Evolutionary conservation across 2,888 invertebrate species (phyloP), one percentile per base, ranked within the genome.

Genomic region (Thera britannica): DNA sequence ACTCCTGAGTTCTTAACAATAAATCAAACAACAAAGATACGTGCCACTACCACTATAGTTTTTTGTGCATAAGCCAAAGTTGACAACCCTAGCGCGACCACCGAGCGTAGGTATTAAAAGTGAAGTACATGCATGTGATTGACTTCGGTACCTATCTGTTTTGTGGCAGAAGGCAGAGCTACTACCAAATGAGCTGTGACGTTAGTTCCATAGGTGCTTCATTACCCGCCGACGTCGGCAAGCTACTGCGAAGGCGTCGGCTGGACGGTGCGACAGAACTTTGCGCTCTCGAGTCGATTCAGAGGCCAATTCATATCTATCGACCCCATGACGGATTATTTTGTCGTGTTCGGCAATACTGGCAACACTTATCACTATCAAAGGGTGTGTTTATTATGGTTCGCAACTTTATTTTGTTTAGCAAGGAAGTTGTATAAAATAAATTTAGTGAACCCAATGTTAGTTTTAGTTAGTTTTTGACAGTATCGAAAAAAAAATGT

Each of bases 191-290:
- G 23, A 23, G 2, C 23, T 12, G 36, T 55, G 54, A 54, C 9
- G 49, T 23, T 38, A 61, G 58, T 59, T 49, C 52, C 23, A 11
- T 67, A 89, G 89, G 97, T 99, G 23, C 97, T 97, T 36, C 99
- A 99, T 94, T 98, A 99, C 94, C 99, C 99, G 23, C 99, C 99
- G 2, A 97, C 98, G 94, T 96, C 97, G 62, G 98, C 98, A 23
- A 96, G 97, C 84, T 96, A 96, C 90, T 97, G 98, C 84, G 98
- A 98, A 88, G 98, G 98, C 38, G 88, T 88, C 34, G 94, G 92
- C 23, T 99, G 99, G 99, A 93, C 90, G 62, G 96, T 96, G 81
- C 97, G 97, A 96, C 98, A 98, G 89, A 97, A 98, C 87, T 97
- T 98, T 90, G 96, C 97, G 51, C 97, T 99, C 97, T 96, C 96